Base-by-base conservation (phyloP, 2,113 vertebrate genomes). In the Dipodomys spectabilis region DNA sequence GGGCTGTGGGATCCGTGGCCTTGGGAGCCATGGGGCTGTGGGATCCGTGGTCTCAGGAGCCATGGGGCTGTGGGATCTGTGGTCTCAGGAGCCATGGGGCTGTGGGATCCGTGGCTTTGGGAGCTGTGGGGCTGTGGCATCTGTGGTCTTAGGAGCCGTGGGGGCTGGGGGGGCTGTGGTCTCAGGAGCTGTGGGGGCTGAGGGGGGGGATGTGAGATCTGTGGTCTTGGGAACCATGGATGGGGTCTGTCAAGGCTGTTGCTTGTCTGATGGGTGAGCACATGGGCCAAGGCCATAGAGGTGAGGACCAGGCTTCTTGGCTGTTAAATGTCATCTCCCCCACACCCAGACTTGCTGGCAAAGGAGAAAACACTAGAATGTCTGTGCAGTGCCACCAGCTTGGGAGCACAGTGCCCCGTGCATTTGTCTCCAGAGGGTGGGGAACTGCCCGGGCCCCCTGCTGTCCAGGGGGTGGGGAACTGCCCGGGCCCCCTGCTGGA, bases 391-490 rank as follows among this genome's bases (percentile, higher is more conserved):
- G 9, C 11, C 18, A 18, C 44, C 12, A 25, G 18, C 78, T 35
- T n/a, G 1, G 5, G 49, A 60, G 19, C 10, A 3, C n/a, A 15
- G 45, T 5, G 6, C n/a, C n/a, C 15, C 1, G 4, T 22, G 30
- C 16, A 44, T 39, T 39, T 39, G 39, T 32, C 19, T 30, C 22
- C 53, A 78, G n/a, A 30, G 45, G 19, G 11, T 25, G 27, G 32
- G 23, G 27, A 25, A 62, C 45, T 30, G 7, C 65, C 25, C 82
- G 8, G 65, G 65, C 5, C 45, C 53, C 60, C 32, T 44, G 16
- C 69, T 18, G 16, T 53, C 64, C n/a, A 2, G 0, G 32, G 74
- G 28, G 30, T 39, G 9, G 32, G 23, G 27, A 25, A 62, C 45
- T 30, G 7, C 65, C 25, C 82, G 8, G 65, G 65, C 5, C 45